Percentiles rank a stretch among this genome's conserved stretches.
phyloP scores from a whole-genome alignment of 2,888 invertebrate genomes.

The Ophion slaviceki region DNA sequence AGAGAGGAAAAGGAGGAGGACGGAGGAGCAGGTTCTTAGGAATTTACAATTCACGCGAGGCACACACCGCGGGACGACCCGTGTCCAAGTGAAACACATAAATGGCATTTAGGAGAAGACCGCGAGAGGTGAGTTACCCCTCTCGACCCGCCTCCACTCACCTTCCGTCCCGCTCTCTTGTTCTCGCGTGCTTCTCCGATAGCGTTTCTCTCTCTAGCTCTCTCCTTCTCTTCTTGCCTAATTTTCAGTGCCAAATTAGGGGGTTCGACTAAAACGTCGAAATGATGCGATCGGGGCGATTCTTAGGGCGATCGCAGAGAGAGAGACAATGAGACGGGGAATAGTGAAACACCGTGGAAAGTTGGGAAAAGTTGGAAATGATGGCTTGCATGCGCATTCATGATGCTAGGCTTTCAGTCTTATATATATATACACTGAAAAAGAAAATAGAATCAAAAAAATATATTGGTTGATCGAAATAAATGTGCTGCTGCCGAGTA shows the following conservation, averaged over 20 bases:
- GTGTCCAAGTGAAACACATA: constrained; percentile 81
- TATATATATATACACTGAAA: too few species aligned
- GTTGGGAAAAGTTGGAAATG: too few species aligned
- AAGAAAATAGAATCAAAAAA: too few species aligned
- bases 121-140: constrained; percentile 64
- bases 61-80: constrained; percentile 69
- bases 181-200: not conserved
- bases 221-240: not conserved
- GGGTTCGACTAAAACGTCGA: constrained; percentile 79
- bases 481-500: too few species aligned
- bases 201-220: not conserved
- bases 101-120: constrained; percentile 80
- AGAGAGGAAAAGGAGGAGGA: constrained; percentile 50
- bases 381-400: constrained; percentile 1
- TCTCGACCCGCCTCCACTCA: constrained; percentile 22
- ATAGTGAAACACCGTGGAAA: too few species aligned
- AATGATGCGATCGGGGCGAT: constrained; percentile 75
- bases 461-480: too few species aligned
- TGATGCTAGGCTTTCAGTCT: not conserved
- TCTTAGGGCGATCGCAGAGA: constrained; percentile 51
- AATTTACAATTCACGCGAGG: constrained; percentile 81
- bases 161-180: not conserved
- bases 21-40: constrained; percentile 78
- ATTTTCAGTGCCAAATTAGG: constrained; percentile 76
- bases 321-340: not conserved